These are phyloP conservation scores for Malurus elegans DNA, from an alignment of 2,113 vertebrate genomes.

Conservation along the genomic window DNA sequence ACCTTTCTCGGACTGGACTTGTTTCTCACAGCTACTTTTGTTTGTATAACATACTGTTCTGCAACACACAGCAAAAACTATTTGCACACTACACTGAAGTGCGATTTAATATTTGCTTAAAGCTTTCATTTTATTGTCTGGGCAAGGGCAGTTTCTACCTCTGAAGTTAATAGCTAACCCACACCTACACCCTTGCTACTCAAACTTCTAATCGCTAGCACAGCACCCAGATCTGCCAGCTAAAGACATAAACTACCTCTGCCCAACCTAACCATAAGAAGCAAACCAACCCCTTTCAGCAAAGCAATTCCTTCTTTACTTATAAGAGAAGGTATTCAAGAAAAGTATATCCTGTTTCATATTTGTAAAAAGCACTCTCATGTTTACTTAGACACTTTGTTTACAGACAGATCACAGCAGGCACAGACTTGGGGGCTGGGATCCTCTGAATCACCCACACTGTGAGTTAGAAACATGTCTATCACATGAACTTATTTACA, in stretches of 20 bases:
- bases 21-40: conserved; percentile 51
- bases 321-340: not conserved
- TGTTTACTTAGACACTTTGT: not conserved
- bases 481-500: conserved; percentile 52
- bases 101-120: conserved; percentile 60
- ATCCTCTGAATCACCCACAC: conserved; percentile 41
- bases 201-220: not conserved
- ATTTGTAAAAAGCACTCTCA: not conserved
- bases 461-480: conserved; percentile 35
- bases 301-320: not conserved
- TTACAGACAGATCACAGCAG: not conserved
- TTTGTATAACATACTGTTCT: conserved; percentile 54
- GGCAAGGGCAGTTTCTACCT: conserved; percentile 45
- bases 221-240: not conserved
- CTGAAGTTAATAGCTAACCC: conserved; percentile 56
- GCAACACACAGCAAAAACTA: conserved; percentile 52
- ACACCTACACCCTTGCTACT: conserved; percentile 22
- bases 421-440: not conserved
- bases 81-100: conserved; percentile 42
- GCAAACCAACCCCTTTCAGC: not conserved
- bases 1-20: not conserved
- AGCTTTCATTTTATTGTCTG: conserved; percentile 57
- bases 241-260: not conserved
- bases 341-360: not conserved
- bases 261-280: not conserved